These are phyloP conservation scores for Drosophila repletoides DNA, from an alignment of 1,140 invertebrate genomes.

Conservation along the genomic window DNA sequence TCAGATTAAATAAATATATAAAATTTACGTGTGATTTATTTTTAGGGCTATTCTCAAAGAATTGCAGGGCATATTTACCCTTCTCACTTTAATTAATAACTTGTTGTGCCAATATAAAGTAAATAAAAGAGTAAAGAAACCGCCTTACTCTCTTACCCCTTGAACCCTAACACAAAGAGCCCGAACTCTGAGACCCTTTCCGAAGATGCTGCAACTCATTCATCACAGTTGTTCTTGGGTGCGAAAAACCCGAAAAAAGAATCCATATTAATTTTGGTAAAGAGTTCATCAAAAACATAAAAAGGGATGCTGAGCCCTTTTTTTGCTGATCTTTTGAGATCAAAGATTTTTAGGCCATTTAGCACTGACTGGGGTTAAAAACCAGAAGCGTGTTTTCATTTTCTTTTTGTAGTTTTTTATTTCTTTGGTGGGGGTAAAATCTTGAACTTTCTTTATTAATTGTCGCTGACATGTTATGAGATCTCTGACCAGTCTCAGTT, in stretches of 20 bases:
- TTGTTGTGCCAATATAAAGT: conserved; percentile 69
- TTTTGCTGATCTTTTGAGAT: no score
- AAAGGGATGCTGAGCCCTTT: conserved; percentile 50
- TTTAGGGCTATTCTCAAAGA: no score
- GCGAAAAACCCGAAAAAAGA: conserved; percentile 33
- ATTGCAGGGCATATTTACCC: neutral
- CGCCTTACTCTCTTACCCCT: conserved; percentile 42
- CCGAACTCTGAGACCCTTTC: conserved; percentile 23
- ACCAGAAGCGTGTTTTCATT: conserved; percentile 44
- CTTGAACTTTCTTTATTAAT: conserved; percentile 74
- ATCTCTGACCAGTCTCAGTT: conserved; percentile 3
- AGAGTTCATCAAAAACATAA: conserved; percentile 60
- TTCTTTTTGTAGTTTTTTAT: conserved; percentile 14
- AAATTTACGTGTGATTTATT: no score
- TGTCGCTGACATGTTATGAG: conserved; percentile 48
- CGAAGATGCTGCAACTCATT: conserved; percentile 50
- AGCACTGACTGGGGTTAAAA: conserved; percentile 18
- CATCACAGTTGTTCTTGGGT: conserved; percentile 47
- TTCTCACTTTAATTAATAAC: conserved; percentile 56
- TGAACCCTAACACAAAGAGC: conserved; percentile 32
- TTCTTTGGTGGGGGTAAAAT: conserved; percentile 48
- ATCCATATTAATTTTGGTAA: conserved; percentile 58
- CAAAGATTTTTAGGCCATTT: conserved; percentile 18
- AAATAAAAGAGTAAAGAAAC: conserved; percentile 15
- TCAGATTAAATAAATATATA: no score